Evolutionary conservation across 2,797 vertebrate species (phyloP).

Genomic region (Melopsittacus undulatus): DNA sequence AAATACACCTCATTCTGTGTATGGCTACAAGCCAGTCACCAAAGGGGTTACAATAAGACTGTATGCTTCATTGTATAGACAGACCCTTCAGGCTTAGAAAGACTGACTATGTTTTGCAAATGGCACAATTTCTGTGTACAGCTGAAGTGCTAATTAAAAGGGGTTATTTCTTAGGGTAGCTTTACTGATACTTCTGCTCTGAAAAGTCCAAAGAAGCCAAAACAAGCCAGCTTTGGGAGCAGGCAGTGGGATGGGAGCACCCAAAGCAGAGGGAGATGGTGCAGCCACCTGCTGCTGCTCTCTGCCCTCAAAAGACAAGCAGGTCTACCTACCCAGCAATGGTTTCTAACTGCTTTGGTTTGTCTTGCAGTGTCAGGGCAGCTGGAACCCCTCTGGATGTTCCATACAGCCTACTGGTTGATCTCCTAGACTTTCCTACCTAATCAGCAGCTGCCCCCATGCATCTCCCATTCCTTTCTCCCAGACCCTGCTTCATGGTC

Average conservation of each 20-base stretch:
- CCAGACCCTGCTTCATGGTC: neutral
- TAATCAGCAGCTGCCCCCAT: neutral
- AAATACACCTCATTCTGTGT: neutral
- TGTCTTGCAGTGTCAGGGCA: slow-evolving; percentile 76
- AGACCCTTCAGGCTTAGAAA: neutral
- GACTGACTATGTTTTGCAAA: neutral
- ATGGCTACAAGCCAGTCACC: neutral
- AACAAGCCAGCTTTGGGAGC: neutral
- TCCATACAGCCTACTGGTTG: slow-evolving; percentile 68
- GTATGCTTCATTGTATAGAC: too few species aligned
- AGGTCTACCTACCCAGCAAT: fast-evolving
- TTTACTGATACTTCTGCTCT: neutral
- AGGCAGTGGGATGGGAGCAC: fast-evolving
- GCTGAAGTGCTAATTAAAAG: neutral
- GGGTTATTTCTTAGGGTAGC: neutral
- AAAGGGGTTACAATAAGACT: too few species aligned
- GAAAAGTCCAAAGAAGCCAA: neutral
- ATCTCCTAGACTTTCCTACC: neutral
- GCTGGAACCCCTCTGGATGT: slow-evolving; percentile 83
- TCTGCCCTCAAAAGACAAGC: too few species aligned
- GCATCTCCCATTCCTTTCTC: neutral
- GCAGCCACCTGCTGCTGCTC: neutral
- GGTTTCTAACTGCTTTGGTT: neutral
- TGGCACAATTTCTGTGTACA: neutral
- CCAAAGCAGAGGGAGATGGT: fast-evolving